phyloP scores from a whole-genome alignment of 2,797 vertebrate genomes.

The Myiotriccus ornatus region DNA sequence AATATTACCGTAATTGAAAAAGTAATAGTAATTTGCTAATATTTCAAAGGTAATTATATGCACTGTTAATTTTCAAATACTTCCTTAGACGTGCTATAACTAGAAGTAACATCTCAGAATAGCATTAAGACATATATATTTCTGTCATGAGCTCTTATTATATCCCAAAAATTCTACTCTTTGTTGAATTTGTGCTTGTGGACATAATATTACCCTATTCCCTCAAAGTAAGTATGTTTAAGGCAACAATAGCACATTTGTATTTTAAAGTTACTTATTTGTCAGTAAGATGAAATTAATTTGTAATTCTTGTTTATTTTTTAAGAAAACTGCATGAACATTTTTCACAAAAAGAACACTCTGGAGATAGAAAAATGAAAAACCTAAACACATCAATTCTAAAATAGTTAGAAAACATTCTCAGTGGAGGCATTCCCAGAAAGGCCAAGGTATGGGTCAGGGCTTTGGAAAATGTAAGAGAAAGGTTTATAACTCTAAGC shows the following conservation, averaged over 20 bases:
- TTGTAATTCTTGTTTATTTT: neutral
- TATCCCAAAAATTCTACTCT: neutral
- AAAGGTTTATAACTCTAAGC: neutral
- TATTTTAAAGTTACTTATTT: neutral
- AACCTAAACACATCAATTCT: neutral
- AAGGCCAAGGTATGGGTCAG: neutral
- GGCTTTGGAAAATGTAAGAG: neutral
- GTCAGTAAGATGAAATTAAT: neutral
- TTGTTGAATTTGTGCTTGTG: neutral
- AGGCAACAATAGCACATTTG: neutral
- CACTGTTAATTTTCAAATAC: neutral
- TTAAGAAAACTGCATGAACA: neutral
- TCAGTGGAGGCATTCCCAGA: neutral
- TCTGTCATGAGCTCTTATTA: neutral
- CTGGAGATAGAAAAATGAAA: neutral
- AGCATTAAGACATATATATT: neutral
- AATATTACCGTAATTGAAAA: neutral
- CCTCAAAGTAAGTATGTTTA: neutral
- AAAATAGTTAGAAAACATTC: neutral
- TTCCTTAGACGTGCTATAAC: neutral
- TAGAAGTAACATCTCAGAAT: neutral
- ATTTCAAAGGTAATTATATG: neutral
- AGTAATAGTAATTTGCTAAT: neutral
- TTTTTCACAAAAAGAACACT: neutral
- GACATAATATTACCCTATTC: neutral